Conservation (phyloP, 2,888 invertebrate species). For the Gandaritis pyraliata region DNA sequence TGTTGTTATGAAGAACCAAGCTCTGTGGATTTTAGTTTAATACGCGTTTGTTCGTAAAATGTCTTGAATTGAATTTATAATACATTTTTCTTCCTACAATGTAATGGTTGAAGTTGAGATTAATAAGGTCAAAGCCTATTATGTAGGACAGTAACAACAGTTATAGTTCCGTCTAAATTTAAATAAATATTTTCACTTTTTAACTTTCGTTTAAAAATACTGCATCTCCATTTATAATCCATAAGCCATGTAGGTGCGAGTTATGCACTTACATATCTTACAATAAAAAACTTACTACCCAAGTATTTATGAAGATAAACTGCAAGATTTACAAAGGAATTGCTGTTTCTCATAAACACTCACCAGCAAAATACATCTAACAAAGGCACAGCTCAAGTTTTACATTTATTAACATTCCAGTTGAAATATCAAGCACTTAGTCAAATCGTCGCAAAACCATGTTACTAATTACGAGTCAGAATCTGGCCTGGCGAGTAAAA, state of each 20-base stretch:
- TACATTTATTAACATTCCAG: slow-evolving; percentile 29
- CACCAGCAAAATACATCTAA: background rate
- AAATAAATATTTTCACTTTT: no score
- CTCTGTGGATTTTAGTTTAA: background rate
- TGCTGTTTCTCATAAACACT: background rate
- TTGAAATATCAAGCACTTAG: slow-evolving; percentile 35
- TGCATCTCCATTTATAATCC: no score
- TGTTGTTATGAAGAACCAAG: background rate
- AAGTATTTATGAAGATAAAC: background rate
- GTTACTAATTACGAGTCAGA: slow-evolving; percentile 32
- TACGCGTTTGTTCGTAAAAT: no score
- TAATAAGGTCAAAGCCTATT: no score
- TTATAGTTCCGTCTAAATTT: no score
- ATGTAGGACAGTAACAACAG: no score
- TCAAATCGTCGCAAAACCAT: slow-evolving; percentile 33
- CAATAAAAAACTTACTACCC: no score
- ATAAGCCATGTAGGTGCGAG: no score
- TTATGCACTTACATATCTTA: no score
- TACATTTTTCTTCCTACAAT: background rate
- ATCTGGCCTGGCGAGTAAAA: slow-evolving; percentile 27
- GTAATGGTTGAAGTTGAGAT: no score
- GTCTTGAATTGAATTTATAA: background rate
- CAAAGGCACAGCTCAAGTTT: slow-evolving; percentile 9
- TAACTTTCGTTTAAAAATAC: no score
- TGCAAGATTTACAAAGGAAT: background rate